These are phyloP conservation scores for Melikaiella ostensackeni DNA, from an alignment of 2,888 invertebrate genomes.

Conservation along the genomic window DNA sequence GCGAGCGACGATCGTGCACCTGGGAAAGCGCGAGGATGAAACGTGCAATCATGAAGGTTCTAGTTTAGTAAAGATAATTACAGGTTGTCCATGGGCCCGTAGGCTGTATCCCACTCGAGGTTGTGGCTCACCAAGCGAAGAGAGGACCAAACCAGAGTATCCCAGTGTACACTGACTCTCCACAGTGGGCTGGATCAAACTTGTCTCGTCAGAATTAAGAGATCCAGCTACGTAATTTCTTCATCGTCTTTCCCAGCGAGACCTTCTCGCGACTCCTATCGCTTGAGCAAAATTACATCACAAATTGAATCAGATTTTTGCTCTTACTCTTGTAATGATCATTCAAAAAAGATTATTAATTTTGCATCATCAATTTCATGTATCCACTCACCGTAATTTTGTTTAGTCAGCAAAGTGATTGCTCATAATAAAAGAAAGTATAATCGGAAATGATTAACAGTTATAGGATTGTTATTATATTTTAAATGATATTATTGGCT, in stretches of 20 bases:
- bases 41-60: constrained; percentile 73
- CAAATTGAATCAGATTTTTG: constrained; percentile 7
- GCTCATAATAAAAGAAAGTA: not conserved
- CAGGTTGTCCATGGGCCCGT: constrained; percentile 66
- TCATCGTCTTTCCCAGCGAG: constrained; percentile 65
- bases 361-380: not conserved
- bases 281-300: constrained; percentile 16
- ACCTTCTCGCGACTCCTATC: constrained; percentile 36
- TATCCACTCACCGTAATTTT: not conserved
- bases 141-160: constrained; percentile 12
- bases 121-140: constrained; percentile 27
- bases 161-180: constrained; percentile 29
- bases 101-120: constrained; percentile 14
- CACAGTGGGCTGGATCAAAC: constrained; percentile 58
- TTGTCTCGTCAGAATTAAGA: constrained; percentile 74
- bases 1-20: constrained; percentile 56
- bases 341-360: not conserved
- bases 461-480: too few relatives aligned
- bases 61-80: constrained; percentile 75
- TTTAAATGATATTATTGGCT: too few relatives aligned
- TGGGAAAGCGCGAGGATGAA: constrained; percentile 64
- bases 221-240: constrained; percentile 73
- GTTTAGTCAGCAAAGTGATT: not conserved
- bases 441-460: too few relatives aligned
- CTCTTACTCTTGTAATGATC: not conserved